Evolutionary conservation across 2,113 vertebrate genomes (phyloP).

Genomic region (Accipiter virgatus): DNA sequence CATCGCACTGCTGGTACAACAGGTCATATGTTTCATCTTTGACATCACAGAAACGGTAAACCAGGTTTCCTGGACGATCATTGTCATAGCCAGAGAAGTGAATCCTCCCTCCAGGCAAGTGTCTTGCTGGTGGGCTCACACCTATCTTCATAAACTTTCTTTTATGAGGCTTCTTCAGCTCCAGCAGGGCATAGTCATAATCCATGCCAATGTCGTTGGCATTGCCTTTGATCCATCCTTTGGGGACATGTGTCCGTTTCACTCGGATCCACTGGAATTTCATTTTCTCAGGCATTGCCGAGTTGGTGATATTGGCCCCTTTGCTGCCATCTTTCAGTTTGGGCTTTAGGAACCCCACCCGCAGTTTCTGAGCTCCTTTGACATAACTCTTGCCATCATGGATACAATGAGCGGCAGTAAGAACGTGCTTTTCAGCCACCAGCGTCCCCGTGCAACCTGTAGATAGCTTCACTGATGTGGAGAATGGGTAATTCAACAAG

Average conservation of each 20-base stretch:
- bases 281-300: slow-evolving; percentile 76
- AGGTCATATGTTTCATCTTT: slow-evolving; percentile 92
- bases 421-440: slow-evolving; percentile 91
- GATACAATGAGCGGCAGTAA: slow-evolving; percentile 94
- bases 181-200: slow-evolving; percentile 96
- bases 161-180: slow-evolving; percentile 94
- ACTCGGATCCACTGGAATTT: slow-evolving; percentile 98
- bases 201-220: slow-evolving; percentile 98
- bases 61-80: slow-evolving; percentile 87
- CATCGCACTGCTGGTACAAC: slow-evolving; percentile 94
- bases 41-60: slow-evolving; percentile 93
- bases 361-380: slow-evolving; percentile 92
- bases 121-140: slow-evolving; percentile 84
- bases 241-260: slow-evolving; percentile 94
- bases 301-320: slow-evolving; percentile 64
- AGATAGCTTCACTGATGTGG: slow-evolving; percentile 92
- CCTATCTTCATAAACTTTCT: slow-evolving; percentile 95
- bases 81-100: slow-evolving; percentile 97
- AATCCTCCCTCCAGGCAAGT: slow-evolving; percentile 87
- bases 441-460: slow-evolving; percentile 93
- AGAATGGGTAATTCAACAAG: slow-evolving; percentile 91
- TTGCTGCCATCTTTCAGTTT: slow-evolving; percentile 77
- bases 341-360: slow-evolving; percentile 91
- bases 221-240: slow-evolving; percentile 96
- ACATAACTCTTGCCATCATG: slow-evolving; percentile 96